Percentiles rank a stretch among this genome's conserved stretches.
Conservation (phyloP, 2,888 invertebrate genomes). For the Tetragonula carbonaria region DNA sequence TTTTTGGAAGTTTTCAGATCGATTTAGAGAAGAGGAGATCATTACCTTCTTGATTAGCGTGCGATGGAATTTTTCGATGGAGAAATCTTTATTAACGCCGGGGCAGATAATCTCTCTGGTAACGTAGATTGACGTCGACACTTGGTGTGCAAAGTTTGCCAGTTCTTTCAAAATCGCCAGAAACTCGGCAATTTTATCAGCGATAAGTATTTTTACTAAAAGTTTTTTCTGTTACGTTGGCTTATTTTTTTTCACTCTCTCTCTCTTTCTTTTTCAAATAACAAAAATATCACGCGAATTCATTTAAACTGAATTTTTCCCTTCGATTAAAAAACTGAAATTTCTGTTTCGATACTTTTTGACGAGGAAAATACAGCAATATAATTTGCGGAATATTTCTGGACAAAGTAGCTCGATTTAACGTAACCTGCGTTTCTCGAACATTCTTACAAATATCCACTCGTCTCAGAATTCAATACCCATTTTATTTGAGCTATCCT, state of each 20-base stretch:
- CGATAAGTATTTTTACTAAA: slow-evolving; percentile 2
- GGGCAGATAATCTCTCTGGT: not conserved
- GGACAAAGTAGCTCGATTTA: no score
- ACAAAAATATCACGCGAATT: no score
- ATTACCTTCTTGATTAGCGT: not conserved
- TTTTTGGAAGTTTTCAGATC: not conserved
- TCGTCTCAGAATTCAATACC: no score
- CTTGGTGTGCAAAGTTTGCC: not conserved
- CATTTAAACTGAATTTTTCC: no score
- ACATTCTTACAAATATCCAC: no score
- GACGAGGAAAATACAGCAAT: no score
- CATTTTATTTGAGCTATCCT: no score
- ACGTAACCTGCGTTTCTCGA: no score
- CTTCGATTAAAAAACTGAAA: no score
- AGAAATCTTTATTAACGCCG: not conserved
- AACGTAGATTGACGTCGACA: not conserved
- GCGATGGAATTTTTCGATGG: slow-evolving; percentile 1
- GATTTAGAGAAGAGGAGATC: not conserved
- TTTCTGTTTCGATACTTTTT: no score
- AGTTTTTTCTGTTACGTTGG: not conserved
- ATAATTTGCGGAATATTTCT: no score
- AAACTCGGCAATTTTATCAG: not conserved
- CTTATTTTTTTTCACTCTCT: not conserved
- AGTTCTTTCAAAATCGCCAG: not conserved
- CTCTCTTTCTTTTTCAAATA: no score